Evolutionary conservation across 2,797 vertebrate species (phyloP), one percentile per base, ranked within the genome.

Genomic region (Clarias pachynema): DNA sequence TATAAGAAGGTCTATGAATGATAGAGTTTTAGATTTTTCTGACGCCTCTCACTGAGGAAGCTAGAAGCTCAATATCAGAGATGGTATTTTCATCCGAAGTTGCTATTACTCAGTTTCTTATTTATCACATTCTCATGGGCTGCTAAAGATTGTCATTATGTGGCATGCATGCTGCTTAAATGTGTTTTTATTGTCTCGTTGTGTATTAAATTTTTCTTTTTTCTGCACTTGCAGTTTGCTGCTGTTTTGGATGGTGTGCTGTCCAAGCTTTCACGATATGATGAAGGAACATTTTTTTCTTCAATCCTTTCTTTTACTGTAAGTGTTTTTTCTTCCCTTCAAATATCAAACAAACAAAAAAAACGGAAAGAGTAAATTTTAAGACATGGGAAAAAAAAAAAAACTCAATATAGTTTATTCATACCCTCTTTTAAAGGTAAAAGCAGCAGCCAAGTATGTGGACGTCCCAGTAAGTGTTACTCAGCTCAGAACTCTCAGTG

Each of bases 251-350:
- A 99, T 89, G 92, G 95, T 24, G 96, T 98, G 78, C 93, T 99
- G 85, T 97, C 97, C 89, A 99, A 99, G 87, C 93, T 99, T 84
- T 98, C 98, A 4, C 93, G 98, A 93, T 99, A 99, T 0, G 98
- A 99, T 84, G 97, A 99, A 95, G 98, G 98, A 85, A 98, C 97
- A 3, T 97, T 99, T 94, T 97, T 99, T 91, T 99, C 98, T 15
- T 99, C 98, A 6, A 95, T 99, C 89, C 96, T 99, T 89, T 98
- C 97, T 72, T 98, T 99, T 94, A 99, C 98, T 88, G 98, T 99
- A 93, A 98, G 97, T 97, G 4, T 72, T 44, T 68, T 12, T 16
- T 16, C 18, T 75, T 75, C 18, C 4, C 62, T 84, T 68, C 60
- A 5, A 74, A 26, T 49, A n/a, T 16, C 60, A 83, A 79, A 34